A percentile compares a stretch with the other conserved stretches of the same genome.
Evolutionary conservation across 35 echinoderm and acorn worm species (phyloP).

Genomic region (Apostichopus japonicus): DNA sequence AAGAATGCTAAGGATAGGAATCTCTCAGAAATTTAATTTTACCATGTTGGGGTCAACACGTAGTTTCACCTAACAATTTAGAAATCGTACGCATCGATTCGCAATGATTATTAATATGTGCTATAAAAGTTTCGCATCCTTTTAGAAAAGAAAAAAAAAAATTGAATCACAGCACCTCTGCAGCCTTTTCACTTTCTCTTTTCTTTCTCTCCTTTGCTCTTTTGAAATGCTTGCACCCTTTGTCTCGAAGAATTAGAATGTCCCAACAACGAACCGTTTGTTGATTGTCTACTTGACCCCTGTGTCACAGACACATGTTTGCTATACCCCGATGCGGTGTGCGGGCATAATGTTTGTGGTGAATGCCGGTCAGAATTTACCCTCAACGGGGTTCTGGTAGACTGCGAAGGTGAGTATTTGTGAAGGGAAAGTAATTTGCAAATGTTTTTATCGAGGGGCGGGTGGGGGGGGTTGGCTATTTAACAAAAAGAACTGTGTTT

Average conservation of each 20-base stretch:
- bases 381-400: slow-evolving; percentile 7
- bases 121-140: not conserved
- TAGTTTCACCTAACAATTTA: too few species aligned
- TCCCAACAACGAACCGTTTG: not conserved
- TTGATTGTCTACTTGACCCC: slow-evolving; percentile 39
- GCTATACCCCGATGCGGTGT: slow-evolving; percentile 45
- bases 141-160: not conserved
- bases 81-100: too few species aligned
- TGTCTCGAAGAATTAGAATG: slow-evolving; percentile 22
- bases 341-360: slow-evolving; percentile 50
- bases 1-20: too few species aligned
- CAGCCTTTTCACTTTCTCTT: not conserved
- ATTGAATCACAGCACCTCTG: not conserved
- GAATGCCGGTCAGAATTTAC: slow-evolving; percentile 27
- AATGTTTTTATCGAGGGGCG: too few species aligned
- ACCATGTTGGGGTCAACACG: too few species aligned
- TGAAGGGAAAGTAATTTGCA: not conserved
- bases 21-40: too few species aligned
- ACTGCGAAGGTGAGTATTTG: slow-evolving; percentile 24
- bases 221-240: not conserved
- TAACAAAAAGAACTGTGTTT: too few species aligned
- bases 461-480: too few species aligned
- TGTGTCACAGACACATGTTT: slow-evolving; percentile 26
- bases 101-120: too few species aligned
- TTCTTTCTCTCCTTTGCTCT: not conserved